Evolutionary conservation across 2,113 vertebrate genomes (phyloP), one percentile per base, ranked within the genome.

Genomic region (Brachypodius melanocephalos): DNA sequence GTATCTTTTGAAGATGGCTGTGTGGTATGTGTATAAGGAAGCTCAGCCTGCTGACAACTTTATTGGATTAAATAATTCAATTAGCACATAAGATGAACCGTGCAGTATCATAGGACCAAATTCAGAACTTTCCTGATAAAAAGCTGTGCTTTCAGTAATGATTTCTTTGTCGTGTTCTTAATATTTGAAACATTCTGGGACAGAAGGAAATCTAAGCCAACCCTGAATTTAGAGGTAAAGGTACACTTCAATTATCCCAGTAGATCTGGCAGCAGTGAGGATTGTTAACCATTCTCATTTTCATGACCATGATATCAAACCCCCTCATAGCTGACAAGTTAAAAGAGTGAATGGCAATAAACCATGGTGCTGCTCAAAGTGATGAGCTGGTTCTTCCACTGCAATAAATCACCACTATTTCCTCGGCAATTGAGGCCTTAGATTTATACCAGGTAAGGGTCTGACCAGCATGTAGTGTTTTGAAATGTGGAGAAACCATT

Each of bases 401-500:
- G 63, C 51, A 63, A 94, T 94, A 95, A 88, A 91, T 96, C 89
- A 93, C 38, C 55, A 62, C 67, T 85, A 79, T 51, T 83, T 89
- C 55, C 42, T 31, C 76, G 71, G 48, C 0, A 21, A 82, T 74
- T 58, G 46, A 91, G 85, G 43, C 59, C 34, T 59, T 69, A 78
- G 59, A 90, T 95, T 96, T 86, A 84, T 74, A 45, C 65, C 75
- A 94, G 82, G 20, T 90, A 77, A 86, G 63, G 46, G n/a, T 91
- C 78, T 59, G 63, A 94, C 48, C 83, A 88, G 45, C 57, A 55
- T 10, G 14, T 34, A 67, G 36, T 20, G 6, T 62, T 88, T 77
- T 52, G 62, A 85, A 89, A 85, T 36, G 61, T 42, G n/a, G n/a
- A 49, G 55, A 79, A 89, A 74, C 11, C 42, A 43, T 78, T 94